Evolutionary conservation across 1,140 invertebrate genomes (phyloP), one percentile per base, ranked within the genome.

Genomic region (Drosophila pallidifrons): DNA sequence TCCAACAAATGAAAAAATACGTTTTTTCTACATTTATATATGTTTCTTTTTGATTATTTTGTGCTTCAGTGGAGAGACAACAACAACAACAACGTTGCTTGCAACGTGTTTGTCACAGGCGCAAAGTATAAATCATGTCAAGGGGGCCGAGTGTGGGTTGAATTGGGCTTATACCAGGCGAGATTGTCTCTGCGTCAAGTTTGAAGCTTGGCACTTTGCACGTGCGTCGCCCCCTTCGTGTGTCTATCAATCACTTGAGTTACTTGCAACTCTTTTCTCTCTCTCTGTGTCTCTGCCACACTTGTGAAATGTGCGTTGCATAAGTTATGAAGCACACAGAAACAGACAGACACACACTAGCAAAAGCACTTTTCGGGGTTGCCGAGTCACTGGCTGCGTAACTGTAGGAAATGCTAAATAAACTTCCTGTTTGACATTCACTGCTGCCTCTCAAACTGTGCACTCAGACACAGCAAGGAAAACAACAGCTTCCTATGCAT

Each of bases 121-220:
- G 41, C 58, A 51, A 32, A 46, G 35, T 72, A 87, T 87, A 88
- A 87, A 88, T 87, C 83, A 87, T 88, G 80, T 61, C 67, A 63
- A 65, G 41, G 13, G 25, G 30, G 25, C 10, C 20, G 20, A 28
- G 35, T 52, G 54, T 59, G 71, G 64, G 41, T 55, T 65, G 69
- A 60, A 59, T 32, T 30, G 28, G 58, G 41, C 55, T 49, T 30
- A 51, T 7, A n/a, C 3, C 13, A 41, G 46, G 30, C 38, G 8
- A 5, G 20, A 25, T 25, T 65, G 25, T 54, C 32, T 52, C 11
- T 7, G 28, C 2, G 30, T 57, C 15, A 15, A 43, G 13, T 28
- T 25, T 49, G 57, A 47, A 25, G 20, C 20, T 25, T 43, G 32
- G 51, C 43, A 74, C 70, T 74, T 57, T 78, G 77, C 79, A 86